Conservation (phyloP, 1,140 invertebrate genomes). For the Bombus difficillimus region DNA sequence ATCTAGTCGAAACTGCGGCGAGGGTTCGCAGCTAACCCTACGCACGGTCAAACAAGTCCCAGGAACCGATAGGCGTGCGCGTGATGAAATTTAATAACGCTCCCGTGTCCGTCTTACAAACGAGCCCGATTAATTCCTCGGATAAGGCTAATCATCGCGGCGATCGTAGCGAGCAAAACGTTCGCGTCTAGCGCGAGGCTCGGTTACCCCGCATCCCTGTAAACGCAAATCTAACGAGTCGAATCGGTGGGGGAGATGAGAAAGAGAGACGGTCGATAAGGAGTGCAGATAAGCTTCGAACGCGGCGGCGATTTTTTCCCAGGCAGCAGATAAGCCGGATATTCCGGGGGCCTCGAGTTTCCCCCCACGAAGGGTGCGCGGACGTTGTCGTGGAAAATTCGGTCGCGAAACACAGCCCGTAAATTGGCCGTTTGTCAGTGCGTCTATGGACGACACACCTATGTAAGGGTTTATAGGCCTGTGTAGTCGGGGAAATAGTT, state of each 20-base stretch:
- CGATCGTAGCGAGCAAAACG: slow-evolving; percentile 39
- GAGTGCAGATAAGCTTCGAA: slow-evolving; percentile 16
- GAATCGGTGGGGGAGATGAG: not conserved
- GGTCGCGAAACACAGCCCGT: not conserved
- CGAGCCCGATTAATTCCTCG: slow-evolving; percentile 46
- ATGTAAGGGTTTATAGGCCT: no score
- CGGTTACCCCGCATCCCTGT: slow-evolving; percentile 34
- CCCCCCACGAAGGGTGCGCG: not conserved
- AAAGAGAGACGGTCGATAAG: slow-evolving; percentile 2
- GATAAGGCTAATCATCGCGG: slow-evolving; percentile 57
- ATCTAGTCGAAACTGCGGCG: not conserved
- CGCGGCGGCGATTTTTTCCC: slow-evolving; percentile 17
- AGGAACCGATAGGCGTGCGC: slow-evolving; percentile 11
- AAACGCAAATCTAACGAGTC: slow-evolving; percentile 56
- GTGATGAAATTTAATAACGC: slow-evolving; percentile 54
- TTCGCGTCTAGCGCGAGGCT: slow-evolving; percentile 9
- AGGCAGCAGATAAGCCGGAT: slow-evolving; percentile 20
- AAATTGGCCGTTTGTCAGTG: not conserved
- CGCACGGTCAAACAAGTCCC: not conserved
- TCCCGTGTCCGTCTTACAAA: slow-evolving; percentile 24
- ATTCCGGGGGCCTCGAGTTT: not conserved
- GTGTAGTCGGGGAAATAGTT: not conserved
- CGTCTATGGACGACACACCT: not conserved
- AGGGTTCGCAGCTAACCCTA: slow-evolving; percentile 1
- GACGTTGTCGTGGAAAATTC: not conserved